Percentiles rank a stretch among this genome's conserved stretches.
Evolutionary conservation across 2,113 vertebrate species (phyloP).

Genomic region (Bubo bubo): DNA sequence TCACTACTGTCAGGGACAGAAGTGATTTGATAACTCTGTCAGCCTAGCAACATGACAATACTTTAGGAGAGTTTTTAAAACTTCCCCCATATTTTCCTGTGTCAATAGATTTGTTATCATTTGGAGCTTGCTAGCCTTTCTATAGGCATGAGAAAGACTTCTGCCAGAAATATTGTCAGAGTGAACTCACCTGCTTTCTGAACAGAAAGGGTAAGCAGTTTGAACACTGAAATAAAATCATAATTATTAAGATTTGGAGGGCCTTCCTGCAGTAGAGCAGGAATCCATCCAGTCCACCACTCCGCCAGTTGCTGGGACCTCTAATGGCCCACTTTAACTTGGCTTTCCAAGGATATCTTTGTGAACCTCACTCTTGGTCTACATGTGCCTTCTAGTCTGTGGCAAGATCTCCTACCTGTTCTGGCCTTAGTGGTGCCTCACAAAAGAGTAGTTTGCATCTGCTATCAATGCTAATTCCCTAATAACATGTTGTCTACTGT

Average conservation of each 20-base stretch:
- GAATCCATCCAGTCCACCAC: background rate
- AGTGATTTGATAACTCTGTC: background rate
- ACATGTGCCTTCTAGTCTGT: background rate
- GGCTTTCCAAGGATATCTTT: background rate
- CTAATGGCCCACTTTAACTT: background rate
- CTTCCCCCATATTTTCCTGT: background rate
- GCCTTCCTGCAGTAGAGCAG: background rate
- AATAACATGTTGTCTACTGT: rapidly evolving
- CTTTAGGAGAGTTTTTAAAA: background rate
- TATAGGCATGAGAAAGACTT: background rate
- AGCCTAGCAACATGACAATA: background rate
- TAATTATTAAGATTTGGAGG: background rate
- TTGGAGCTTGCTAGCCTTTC: background rate
- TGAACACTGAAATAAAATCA: background rate
- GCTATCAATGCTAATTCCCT: background rate
- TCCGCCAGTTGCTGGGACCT: background rate
- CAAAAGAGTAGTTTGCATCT: background rate
- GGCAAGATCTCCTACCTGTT: background rate
- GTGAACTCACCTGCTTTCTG: background rate
- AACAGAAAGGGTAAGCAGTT: background rate
- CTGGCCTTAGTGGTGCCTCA: background rate
- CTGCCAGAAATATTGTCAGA: background rate
- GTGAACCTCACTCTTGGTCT: background rate
- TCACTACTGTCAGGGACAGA: background rate
- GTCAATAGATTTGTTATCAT: background rate